A percentile compares a stretch with the other conserved stretches of the same genome.
phyloP scores from a whole-genome alignment of 2,113 vertebrate species.

The Protobothrops mucrosquamatus region DNA sequence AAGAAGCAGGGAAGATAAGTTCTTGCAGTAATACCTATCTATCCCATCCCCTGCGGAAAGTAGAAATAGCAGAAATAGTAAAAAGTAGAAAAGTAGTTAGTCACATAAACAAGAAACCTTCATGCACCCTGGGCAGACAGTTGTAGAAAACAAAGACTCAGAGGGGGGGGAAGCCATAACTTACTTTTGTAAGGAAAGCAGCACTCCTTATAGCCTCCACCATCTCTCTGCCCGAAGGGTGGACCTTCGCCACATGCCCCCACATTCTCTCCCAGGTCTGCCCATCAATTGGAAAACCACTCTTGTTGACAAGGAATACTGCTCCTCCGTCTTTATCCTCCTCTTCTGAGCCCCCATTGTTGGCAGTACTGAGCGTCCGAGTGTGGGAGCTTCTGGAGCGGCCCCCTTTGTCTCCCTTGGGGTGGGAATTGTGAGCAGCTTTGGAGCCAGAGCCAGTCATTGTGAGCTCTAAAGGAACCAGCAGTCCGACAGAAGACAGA shows the following conservation, averaged over 20 bases:
- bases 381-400: constrained; percentile 85
- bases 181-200: constrained; percentile 83
- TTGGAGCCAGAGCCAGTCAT: constrained; percentile 83
- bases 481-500: background rate
- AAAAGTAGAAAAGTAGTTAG: background rate
- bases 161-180: constrained; percentile 26
- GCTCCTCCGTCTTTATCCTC: constrained; percentile 90
- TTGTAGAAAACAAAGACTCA: background rate
- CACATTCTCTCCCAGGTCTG: constrained; percentile 96
- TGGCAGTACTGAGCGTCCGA: constrained; percentile 64
- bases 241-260: constrained; percentile 86
- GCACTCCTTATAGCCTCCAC: constrained; percentile 86
- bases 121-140: background rate
- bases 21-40: background rate
- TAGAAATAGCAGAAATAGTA: background rate
- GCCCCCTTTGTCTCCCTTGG: constrained; percentile 76
- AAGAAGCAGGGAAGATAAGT: background rate
- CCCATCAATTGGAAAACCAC: constrained; percentile 89
- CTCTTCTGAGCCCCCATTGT: constrained; percentile 80
- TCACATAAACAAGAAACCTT: background rate
- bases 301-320: constrained; percentile 90
- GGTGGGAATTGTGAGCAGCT: constrained; percentile 66
- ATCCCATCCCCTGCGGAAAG: background rate
- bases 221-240: constrained; percentile 90
- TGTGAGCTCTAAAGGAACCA: constrained; percentile 9